Evolutionary conservation across 2,888 invertebrate species (phyloP), one percentile per base, ranked within the genome.

Genomic region (Volucella inanis): DNA sequence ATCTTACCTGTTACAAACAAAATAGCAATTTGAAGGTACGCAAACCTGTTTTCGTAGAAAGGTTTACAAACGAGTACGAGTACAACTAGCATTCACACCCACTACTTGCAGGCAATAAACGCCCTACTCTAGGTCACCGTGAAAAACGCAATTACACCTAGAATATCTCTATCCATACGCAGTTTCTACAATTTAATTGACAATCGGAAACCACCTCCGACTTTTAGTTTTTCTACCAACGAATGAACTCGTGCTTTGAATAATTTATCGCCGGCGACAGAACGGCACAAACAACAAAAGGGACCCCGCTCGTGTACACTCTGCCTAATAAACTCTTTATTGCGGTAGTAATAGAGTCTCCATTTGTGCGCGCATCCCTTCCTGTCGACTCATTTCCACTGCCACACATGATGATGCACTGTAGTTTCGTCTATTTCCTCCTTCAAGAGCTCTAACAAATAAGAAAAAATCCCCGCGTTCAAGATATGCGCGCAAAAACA

Each of bases 341-440:
- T 70, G 77, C 41, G 70, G 62, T 55, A 15, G 41, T 52, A 6
- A 31, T 4, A 14, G 9, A n/a, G 12, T 31, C 31, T 31, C 31
- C 11, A n/a, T 12, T n/a, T 14, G 12, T 14, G 14, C 38, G 59
- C 65, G 61, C 55, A 75, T 75, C 68, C 65, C 59, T 80, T 75
- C 64, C 18, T 47, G 22, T 1, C 50, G 31, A 12, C 47, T n/a
- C 49, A 22, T 52, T 62, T 54, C 57, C 55, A 57, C 38, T 50
- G 43, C 15, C 49, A 15, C 43, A 45, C n/a, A 41, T 59, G 14
- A 45, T 45, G 41, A 15, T 75, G 55, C 57, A 49, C 54, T 74
- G 10, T 75, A 52, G 47, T 47, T 47, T 50, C 31, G n/a, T 8
- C 11, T 15, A 68, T 68, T 83, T 83, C 72, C 72, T 82, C 15